Evolutionary conservation across 1,140 invertebrate genomes (phyloP).

Genomic region (Drosophila rufa): DNA sequence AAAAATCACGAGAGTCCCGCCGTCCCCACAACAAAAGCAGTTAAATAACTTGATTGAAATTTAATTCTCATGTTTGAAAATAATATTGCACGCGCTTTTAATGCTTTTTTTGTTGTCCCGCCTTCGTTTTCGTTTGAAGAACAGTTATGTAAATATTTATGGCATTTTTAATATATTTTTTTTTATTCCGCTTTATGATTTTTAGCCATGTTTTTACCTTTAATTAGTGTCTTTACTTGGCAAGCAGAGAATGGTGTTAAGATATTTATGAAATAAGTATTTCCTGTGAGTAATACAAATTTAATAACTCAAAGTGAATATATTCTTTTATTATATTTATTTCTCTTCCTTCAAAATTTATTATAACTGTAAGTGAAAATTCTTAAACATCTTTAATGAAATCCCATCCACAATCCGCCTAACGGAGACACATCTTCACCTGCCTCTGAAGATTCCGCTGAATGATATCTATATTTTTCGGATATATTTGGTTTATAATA

Average conservation of each 20-base stretch:
- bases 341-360: no score
- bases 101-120: neutral
- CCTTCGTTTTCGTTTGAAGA: constrained; percentile 50
- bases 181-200: neutral
- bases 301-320: no score
- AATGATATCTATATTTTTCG: neutral
- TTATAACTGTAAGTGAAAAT: no score
- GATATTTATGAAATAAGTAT: neutral
- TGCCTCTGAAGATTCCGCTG: neutral
- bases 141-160: constrained; percentile 47
- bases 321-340: neutral
- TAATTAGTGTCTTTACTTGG: constrained; percentile 1
- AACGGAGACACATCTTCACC: neutral
- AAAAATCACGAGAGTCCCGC: neutral
- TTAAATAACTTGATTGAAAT: constrained; percentile 21
- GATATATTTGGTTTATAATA: constrained; percentile 9
- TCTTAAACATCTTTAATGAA: no score
- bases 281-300: constrained; percentile 10
- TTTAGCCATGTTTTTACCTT: neutral
- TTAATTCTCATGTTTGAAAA: constrained; percentile 14
- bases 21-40: neutral
- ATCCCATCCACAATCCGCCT: neutral
- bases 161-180: constrained; percentile 6
- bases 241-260: neutral
- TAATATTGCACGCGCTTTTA: constrained; percentile 8